Conservation (phyloP, 2,888 invertebrate genomes). For the Teleiodes luculella region DNA sequence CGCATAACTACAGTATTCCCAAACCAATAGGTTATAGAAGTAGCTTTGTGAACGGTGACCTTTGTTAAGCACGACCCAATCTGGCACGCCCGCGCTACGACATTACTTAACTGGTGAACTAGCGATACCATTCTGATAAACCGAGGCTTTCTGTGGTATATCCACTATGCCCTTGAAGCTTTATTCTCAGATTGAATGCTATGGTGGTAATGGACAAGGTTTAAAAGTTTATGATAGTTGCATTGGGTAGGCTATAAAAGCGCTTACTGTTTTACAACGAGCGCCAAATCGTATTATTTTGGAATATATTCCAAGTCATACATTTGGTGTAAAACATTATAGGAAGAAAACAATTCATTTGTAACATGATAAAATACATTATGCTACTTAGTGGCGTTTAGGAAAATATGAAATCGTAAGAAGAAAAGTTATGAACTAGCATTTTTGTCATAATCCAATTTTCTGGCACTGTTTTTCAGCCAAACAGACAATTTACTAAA, state of each 20-base stretch:
- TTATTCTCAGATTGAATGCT: background rate
- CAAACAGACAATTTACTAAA: no score
- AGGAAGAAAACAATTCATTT: no score
- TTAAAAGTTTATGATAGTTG: background rate
- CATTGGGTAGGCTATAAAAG: background rate
- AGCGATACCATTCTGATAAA: background rate
- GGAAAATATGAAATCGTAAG: no score
- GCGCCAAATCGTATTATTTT: no score
- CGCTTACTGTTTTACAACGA: no score
- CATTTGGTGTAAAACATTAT: no score
- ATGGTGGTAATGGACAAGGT: background rate
- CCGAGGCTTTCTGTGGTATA: background rate
- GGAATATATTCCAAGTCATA: no score
- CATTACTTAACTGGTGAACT: background rate
- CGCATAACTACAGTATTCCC: background rate
- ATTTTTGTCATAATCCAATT: no score
- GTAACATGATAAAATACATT: no score
- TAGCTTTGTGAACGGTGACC: slow-evolving; percentile 24
- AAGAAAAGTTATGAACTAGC: no score
- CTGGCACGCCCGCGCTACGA: background rate
- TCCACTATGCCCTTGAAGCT: background rate
- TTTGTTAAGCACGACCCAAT: slow-evolving; percentile 27
- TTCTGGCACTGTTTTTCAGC: no score
- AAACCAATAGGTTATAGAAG: background rate
- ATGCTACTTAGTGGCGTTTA: no score